phyloP scores from a whole-genome alignment of 1,140 invertebrate genomes.

The Venturia canescens region DNA sequence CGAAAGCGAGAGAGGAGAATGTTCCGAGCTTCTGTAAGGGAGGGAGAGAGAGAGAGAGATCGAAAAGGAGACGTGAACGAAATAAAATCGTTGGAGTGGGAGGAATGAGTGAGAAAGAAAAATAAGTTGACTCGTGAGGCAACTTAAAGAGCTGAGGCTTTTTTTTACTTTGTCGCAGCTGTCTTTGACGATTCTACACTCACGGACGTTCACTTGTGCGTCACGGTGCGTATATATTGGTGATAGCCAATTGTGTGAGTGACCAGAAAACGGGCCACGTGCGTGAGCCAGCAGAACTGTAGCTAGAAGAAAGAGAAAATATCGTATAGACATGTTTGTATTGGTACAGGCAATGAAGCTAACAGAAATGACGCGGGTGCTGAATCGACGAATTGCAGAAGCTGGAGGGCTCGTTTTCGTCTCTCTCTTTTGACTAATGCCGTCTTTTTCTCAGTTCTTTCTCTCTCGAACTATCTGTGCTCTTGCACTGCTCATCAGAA shows the following conservation, averaged over 20 bases:
- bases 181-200: background rate
- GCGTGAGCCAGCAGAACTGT: background rate
- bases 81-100: background rate
- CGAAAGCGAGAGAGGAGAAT: background rate
- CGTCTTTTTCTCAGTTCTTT: background rate
- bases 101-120: background rate
- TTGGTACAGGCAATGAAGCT: background rate
- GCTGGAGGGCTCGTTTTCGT: constrained; percentile 46
- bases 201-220: background rate
- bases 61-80: background rate
- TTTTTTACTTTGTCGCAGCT: background rate
- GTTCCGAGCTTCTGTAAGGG: background rate
- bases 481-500: constrained; percentile 18
- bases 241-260: constrained; percentile 12
- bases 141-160: constrained; percentile 14
- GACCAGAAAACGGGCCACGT: constrained; percentile 2
- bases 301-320: constrained; percentile 22
- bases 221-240: background rate
- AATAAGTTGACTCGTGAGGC: constrained; percentile 25
- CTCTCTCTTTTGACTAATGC: constrained; percentile 19
- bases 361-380: constrained; percentile 33
- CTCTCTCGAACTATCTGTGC: constrained; percentile 6
- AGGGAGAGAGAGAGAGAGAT: background rate
- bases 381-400: constrained; percentile 45
- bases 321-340: background rate